Evolutionary conservation across 2,888 invertebrate species (phyloP).

Genomic region (Anarsia innoxiella): DNA sequence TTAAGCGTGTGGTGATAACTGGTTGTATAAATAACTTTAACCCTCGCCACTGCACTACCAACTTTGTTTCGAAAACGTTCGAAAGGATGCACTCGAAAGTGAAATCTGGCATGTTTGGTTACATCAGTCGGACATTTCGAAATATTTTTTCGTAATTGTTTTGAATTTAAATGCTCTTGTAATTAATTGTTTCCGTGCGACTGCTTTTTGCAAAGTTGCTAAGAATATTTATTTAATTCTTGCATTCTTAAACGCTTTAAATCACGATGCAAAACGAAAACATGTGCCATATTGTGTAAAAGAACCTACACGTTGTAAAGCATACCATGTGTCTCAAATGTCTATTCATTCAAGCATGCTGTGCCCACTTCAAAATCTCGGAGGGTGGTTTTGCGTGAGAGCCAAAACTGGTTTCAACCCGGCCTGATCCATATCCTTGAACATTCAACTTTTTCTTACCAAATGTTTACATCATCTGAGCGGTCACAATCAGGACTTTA

Average conservation of each 20-base stretch:
- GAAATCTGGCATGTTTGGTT: constrained; percentile 6
- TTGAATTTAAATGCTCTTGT: background rate
- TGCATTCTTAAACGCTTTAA: no score
- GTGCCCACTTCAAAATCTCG: constrained; percentile 9
- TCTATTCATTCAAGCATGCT: constrained; percentile 1
- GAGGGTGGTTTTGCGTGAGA: constrained; percentile 23
- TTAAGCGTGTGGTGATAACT: constrained; percentile 30
- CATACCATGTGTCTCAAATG: no score
- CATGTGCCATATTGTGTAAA: no score
- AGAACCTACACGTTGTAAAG: no score
- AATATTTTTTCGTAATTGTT: constrained; percentile 1
- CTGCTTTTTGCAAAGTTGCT: no score
- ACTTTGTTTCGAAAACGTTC: constrained; percentile 9
- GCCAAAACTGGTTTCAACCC: constrained; percentile 32
- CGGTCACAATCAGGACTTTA: background rate
- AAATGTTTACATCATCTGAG: no score
- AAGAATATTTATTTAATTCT: no score
- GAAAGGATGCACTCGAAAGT: constrained; percentile 9
- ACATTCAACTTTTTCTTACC: constrained; percentile 24
- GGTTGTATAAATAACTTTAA: constrained; percentile 28
- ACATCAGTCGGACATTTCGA: constrained; percentile 3
- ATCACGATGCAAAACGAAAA: no score
- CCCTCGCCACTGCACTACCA: constrained; percentile 6
- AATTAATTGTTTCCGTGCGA: background rate
- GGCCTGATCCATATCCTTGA: constrained; percentile 34